Evolutionary conservation across 2,797 vertebrate species (phyloP).

Genomic region (Muscicapa comitata): DNA sequence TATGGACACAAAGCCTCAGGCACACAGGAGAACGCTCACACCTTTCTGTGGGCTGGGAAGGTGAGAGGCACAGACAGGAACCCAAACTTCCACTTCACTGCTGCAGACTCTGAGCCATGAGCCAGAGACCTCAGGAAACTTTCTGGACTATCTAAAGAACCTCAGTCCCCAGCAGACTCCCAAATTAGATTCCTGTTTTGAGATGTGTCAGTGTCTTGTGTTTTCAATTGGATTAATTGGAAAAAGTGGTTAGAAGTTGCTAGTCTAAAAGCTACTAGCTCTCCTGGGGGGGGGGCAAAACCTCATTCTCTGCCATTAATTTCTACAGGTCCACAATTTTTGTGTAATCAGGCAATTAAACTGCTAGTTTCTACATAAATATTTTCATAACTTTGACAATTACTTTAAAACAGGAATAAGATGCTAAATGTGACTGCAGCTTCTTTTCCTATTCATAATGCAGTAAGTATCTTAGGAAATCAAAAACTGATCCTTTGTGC

Average conservation of each 20-base stretch:
- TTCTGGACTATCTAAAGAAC: neutral
- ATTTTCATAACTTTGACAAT: conserved; percentile 34
- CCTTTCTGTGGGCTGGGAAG: neutral
- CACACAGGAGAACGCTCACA: neutral
- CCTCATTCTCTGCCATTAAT: neutral
- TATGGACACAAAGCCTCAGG: neutral
- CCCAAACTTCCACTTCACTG: neutral
- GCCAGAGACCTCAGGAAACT: conserved; percentile 1
- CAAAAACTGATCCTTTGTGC: conserved; percentile 40
- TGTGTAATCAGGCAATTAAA: conserved; percentile 9
- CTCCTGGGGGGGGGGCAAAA: fast-evolving
- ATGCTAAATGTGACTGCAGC: neutral
- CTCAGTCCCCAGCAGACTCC: neutral
- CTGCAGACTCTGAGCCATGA: neutral
- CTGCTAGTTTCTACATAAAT: conserved; percentile 1
- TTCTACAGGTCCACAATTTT: neutral
- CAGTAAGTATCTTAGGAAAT: conserved; percentile 33
- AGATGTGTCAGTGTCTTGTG: neutral
- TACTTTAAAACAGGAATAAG: conserved; percentile 17
- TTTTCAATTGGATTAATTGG: neutral
- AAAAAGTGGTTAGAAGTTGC: neutral
- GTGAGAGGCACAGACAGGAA: neutral
- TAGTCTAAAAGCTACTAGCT: neutral
- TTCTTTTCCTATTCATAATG: conserved; percentile 17
- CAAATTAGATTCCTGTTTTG: neutral